Evolutionary conservation across 2,888 invertebrate species (phyloP).

Genomic region (Leptopterna dolabrata): DNA sequence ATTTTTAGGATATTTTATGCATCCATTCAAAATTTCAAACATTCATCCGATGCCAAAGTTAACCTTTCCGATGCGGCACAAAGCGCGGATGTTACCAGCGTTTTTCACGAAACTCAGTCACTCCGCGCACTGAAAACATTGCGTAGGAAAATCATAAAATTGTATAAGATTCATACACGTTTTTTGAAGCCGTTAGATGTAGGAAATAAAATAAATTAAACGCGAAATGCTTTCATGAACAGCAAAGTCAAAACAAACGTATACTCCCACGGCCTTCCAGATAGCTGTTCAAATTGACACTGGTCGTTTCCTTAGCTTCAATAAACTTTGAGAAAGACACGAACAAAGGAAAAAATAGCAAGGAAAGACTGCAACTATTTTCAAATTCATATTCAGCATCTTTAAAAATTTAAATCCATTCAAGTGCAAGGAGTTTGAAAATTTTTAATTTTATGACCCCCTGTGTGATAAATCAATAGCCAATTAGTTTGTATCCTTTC

Average conservation of each 20-base stretch:
- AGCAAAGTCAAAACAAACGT: conserved; percentile 44
- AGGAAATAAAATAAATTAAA: background rate
- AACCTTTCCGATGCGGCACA: conserved; percentile 46
- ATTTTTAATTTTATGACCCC: no score
- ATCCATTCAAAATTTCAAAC: conserved; percentile 35
- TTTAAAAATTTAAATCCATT: no score
- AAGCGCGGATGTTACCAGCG: conserved; percentile 1
- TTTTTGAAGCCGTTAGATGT: background rate
- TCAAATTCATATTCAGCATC: no score
- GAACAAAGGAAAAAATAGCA: no score
- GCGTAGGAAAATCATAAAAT: background rate
- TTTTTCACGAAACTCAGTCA: background rate
- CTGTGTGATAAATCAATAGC: no score
- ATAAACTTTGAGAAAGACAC: background rate
- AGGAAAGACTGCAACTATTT: no score
- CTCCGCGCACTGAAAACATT: background rate
- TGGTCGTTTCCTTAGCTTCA: no score
- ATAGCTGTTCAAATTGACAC: background rate
- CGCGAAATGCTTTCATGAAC: background rate
- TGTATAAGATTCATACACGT: background rate
- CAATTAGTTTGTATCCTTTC: no score
- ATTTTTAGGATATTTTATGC: conserved; percentile 69
- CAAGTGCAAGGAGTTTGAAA: no score
- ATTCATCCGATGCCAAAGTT: conserved; percentile 35
- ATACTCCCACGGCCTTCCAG: background rate